Conservation (phyloP, 2,113 vertebrate species). For the Leptocoma aspasia region DNA sequence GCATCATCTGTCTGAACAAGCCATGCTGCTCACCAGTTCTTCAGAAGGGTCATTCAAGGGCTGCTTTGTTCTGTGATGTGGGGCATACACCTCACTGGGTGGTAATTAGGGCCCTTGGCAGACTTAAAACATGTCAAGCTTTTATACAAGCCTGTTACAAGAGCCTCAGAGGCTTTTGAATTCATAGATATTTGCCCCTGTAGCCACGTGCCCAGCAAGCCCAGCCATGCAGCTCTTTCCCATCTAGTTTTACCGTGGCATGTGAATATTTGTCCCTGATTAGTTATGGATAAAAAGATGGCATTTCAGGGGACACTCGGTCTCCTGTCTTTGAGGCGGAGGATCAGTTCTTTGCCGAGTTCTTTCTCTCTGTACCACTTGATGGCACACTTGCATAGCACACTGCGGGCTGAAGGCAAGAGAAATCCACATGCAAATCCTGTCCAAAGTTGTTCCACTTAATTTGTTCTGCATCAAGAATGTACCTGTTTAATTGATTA, state of each 20-base stretch:
- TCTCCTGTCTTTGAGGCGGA: neutral
- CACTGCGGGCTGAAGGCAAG: neutral
- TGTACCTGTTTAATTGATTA: slow-evolving; percentile 31
- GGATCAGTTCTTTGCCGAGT: neutral
- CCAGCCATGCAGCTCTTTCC: neutral
- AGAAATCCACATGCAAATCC: neutral
- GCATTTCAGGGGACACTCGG: neutral
- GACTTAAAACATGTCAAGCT: neutral
- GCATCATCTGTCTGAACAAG: neutral
- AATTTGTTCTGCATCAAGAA: slow-evolving; percentile 28
- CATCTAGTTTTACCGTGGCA: accelerated
- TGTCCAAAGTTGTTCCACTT: neutral
- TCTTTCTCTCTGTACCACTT: slow-evolving; percentile 16
- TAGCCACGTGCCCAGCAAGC: neutral
- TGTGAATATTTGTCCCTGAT: neutral
- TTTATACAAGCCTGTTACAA: neutral
- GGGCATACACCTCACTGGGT: neutral
- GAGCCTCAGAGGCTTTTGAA: neutral
- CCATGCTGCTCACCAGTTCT: neutral
- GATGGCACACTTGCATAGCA: slow-evolving; percentile 59
- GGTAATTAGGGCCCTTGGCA: neutral
- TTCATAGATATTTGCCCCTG: neutral
- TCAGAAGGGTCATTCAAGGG: neutral
- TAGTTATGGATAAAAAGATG: neutral
- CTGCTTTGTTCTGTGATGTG: neutral